Percentiles rank a stretch among this genome's conserved stretches.
Evolutionary conservation across 2,888 invertebrate species (phyloP).

Genomic region (Tiphia femorata): DNA sequence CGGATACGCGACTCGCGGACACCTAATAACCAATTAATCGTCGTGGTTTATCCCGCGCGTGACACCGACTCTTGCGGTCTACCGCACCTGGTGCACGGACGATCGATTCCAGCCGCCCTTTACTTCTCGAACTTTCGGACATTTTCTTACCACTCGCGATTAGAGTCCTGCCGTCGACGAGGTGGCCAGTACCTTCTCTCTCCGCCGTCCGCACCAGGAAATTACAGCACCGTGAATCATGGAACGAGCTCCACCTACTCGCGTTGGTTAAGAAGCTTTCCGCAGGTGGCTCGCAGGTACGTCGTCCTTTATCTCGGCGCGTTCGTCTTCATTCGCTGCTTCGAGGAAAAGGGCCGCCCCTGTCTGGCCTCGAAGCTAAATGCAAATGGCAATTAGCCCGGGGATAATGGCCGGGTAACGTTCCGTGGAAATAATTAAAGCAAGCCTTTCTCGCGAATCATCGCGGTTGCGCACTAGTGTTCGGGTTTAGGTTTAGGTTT

Average conservation of each 20-base stretch:
- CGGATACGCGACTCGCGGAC: constrained; percentile 5
- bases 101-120: constrained; percentile 36
- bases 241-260: not conserved
- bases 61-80: constrained; percentile 30
- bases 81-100: constrained; percentile 35
- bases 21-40: constrained; percentile 40
- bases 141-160: not conserved
- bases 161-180: not conserved
- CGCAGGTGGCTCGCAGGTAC: not conserved
- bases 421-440: not conserved
- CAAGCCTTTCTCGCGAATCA: too few species aligned
- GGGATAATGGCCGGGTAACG: not conserved
- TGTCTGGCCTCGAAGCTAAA: too few species aligned
- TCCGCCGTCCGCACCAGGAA: constrained; percentile 19
- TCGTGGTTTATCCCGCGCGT: constrained; percentile 33
- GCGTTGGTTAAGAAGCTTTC: constrained; percentile 1
- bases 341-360: not conserved
- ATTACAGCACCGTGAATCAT: constrained; percentile 20
- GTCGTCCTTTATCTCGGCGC: not conserved
- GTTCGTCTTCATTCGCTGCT: not conserved
- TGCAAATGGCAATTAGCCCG: not conserved
- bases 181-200: not conserved
- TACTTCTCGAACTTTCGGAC: not conserved
- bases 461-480: too few species aligned
- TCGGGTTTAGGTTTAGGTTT: too few species aligned